phyloP scores from a whole-genome alignment of 2,797 vertebrate species.

The Yasuhikotakia modesta region DNA sequence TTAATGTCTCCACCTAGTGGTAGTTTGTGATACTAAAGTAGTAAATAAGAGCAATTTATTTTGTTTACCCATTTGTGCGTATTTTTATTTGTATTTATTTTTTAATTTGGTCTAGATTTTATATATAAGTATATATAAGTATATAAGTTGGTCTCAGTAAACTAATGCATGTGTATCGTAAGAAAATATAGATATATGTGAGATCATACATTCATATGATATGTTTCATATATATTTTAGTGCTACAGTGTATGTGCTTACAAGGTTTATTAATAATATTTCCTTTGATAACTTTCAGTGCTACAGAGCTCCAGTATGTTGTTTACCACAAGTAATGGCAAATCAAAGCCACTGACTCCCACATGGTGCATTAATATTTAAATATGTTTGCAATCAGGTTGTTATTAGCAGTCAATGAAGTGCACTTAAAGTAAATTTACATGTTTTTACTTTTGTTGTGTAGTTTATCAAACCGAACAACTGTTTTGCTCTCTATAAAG shows the following conservation, averaged over 20 bases:
- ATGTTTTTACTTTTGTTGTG: conserved; percentile 38
- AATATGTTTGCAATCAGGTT: conserved; percentile 47
- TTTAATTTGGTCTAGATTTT: no score
- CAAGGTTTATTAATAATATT: conserved; percentile 1
- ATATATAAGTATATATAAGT: no score
- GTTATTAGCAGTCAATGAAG: conserved; percentile 40
- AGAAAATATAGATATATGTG: no score
- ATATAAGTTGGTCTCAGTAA: no score
- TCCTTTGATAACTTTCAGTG: not conserved
- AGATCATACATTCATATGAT: no score
- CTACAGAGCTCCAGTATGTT: conserved; percentile 29
- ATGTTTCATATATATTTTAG: no score
- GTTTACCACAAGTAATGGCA: conserved; percentile 35
- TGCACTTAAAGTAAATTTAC: conserved; percentile 27
- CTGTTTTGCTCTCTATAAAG: not conserved
- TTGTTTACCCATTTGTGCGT: no score
- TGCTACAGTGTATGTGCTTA: not conserved
- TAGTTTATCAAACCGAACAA: conserved; percentile 13
- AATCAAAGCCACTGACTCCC: conserved; percentile 37
- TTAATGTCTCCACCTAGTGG: conserved; percentile 29
- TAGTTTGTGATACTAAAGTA: not conserved
- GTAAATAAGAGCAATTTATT: no score
- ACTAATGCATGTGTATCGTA: no score
- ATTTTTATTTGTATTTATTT: no score
- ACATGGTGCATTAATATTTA: conserved; percentile 54